Base-by-base conservation (phyloP, 30 jellyfish, hydroid and myxozoan species). In the Turritopsis rubra region DNA sequence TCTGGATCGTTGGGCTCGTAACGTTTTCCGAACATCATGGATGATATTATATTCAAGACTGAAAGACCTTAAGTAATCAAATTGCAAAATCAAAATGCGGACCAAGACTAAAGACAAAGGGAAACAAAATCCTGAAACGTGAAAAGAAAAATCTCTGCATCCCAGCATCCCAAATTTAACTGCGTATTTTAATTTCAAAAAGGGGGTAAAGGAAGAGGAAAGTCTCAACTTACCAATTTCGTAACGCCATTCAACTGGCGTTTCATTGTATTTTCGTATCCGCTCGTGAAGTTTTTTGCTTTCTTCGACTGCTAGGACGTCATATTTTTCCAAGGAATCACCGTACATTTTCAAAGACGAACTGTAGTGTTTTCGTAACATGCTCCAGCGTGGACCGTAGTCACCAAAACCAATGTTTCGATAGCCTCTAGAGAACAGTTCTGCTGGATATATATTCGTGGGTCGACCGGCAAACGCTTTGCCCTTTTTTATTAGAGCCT, bases 1-100 rank as follows among this genome's bases (percentile, higher is more conserved):
- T 91, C 97, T 0, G 91, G 92, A 65, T 91, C 96, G 41, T 84
- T 89, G 27, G 54, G 88, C 21, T 87, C 89, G 74, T 91, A 91
- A 0, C 95, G 88, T 21, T 75, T 54, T 7, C 95, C 91, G 71
- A 91, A 91, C 21, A 87, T 86, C 29, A 91, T 81, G 13, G 89
- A 65, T 31, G 88, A 87, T 54, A 91, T 91, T 0, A 91, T 75
- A 94, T 91, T 91, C 71, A 83, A 80, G 16, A 86, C 85, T n/a
- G 95, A 90, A 18, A 79, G 80, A n/a, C 89, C 96, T 85, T 70
- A 21, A 75, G 60, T 5, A 41, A n/a, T n/a, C n/a, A n/a, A n/a
- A n/a, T n/a, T n/a, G n/a, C n/a, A n/a, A n/a, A n/a, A n/a, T n/a
- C n/a, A n/a, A n/a, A n/a, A n/a, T n/a, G n/a, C n/a, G n/a, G n/a